Conservation (phyloP, 2,888 invertebrate species). For the Heteromyza rotundicornis region DNA sequence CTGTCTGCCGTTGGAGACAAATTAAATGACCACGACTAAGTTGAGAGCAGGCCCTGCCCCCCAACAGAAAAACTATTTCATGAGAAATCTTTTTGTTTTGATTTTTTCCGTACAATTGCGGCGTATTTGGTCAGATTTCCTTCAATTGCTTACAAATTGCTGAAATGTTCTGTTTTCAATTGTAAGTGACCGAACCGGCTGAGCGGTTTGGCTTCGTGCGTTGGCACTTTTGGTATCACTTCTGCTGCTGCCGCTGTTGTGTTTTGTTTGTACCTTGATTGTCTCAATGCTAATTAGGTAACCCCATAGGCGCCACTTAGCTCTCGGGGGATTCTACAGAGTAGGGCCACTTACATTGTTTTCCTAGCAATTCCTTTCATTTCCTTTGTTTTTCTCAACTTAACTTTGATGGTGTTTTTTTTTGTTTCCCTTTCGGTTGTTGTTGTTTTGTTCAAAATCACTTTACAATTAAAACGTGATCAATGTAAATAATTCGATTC, state of each 20-base stretch:
- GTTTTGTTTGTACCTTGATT: neutral
- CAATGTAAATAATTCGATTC: slow-evolving; percentile 42
- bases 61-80: too few species aligned
- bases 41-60: too few species aligned
- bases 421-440: neutral
- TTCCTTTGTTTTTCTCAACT: neutral
- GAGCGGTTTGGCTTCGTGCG: neutral
- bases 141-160: neutral
- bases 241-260: neutral
- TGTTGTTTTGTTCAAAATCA: neutral
- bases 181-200: neutral
- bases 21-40: neutral
- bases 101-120: neutral
- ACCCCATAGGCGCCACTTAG: neutral
- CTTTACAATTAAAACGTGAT: slow-evolving; percentile 58
- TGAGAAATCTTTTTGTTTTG: neutral
- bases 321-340: too few species aligned
- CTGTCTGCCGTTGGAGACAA: neutral
- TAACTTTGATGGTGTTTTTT: neutral
- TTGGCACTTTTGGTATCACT: neutral
- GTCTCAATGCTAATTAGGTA: slow-evolving; percentile 1
- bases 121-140: neutral
- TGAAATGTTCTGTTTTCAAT: neutral
- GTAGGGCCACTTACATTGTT: neutral
- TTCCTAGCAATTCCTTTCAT: neutral